Conservation (phyloP, 1,140 invertebrate species). For the Cotesia glomerata region DNA sequence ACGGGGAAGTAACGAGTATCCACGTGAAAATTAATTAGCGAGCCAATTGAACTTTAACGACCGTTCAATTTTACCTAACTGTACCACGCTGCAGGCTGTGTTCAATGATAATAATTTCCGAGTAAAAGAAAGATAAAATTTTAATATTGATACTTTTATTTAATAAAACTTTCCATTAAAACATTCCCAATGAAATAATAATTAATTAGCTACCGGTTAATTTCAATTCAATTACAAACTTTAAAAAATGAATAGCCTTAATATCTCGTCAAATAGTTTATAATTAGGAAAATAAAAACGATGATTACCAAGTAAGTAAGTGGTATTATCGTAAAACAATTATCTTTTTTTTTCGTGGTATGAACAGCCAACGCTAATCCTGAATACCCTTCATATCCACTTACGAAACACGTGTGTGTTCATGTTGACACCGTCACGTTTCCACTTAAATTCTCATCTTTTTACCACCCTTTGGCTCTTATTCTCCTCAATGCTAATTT, state of each 20-base stretch:
- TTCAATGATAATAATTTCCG: conserved; percentile 51
- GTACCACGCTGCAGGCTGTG: conserved; percentile 33
- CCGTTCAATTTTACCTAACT: conserved; percentile 42
- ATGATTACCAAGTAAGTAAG: too few relatives aligned
- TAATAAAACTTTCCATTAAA: neutral
- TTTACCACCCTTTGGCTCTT: neutral
- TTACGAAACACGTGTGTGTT: neutral
- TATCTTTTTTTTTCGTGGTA: neutral
- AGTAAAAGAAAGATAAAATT: neutral
- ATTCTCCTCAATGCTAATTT: conserved; percentile 13
- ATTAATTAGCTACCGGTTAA: too few relatives aligned
- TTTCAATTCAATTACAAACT: too few relatives aligned
- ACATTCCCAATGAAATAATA: too few relatives aligned
- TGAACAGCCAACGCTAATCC: neutral
- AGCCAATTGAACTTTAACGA: conserved; percentile 56
- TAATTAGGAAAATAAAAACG: too few relatives aligned
- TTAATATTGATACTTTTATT: neutral
- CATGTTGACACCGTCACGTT: neutral
- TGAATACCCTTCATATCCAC: neutral
- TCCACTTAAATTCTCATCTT: neutral
- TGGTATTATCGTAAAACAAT: neutral
- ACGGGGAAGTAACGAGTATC: conserved; percentile 35
- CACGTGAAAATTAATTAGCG: conserved; percentile 54
- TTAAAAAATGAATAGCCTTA: too few relatives aligned
- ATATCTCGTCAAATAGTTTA: too few relatives aligned